phyloP scores from a whole-genome alignment of 2,888 invertebrate genomes.

The Kryphioiulus occultus region DNA sequence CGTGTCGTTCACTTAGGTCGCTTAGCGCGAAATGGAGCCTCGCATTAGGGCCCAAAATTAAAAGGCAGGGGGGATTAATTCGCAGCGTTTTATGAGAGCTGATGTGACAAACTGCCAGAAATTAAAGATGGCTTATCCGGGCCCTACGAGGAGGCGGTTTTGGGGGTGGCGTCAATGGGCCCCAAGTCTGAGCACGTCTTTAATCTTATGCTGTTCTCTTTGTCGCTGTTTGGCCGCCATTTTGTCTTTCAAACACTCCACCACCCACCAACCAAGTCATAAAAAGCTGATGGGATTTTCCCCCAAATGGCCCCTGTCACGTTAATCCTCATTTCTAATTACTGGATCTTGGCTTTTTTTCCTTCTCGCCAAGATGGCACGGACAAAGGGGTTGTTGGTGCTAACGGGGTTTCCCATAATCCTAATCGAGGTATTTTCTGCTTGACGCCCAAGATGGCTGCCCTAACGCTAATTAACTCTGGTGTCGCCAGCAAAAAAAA shows the following conservation, averaged over 20 bases:
- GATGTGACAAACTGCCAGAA: slow-evolving; percentile 4
- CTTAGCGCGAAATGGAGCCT: background rate
- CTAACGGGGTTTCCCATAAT: background rate
- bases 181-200: no score
- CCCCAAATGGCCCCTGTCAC: background rate
- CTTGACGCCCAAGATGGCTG: background rate
- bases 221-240: no score
- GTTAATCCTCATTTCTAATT: slow-evolving; percentile 23
- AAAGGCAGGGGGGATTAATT: slow-evolving; percentile 16
- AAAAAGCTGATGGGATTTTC: background rate
- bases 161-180: no score
- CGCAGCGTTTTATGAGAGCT: background rate
- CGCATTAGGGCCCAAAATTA: background rate
- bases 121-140: slow-evolving; percentile 1
- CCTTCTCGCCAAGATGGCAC: background rate
- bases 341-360: background rate
- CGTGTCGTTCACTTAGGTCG: background rate
- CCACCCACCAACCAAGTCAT: no score
- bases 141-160: background rate
- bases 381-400: background rate
- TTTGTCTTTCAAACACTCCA: no score
- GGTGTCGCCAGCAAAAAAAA: background rate
- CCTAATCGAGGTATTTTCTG: background rate
- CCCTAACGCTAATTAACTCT: background rate
- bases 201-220: no score